phyloP scores from a whole-genome alignment of 2,888 invertebrate genomes.

The Brenthis ino region DNA sequence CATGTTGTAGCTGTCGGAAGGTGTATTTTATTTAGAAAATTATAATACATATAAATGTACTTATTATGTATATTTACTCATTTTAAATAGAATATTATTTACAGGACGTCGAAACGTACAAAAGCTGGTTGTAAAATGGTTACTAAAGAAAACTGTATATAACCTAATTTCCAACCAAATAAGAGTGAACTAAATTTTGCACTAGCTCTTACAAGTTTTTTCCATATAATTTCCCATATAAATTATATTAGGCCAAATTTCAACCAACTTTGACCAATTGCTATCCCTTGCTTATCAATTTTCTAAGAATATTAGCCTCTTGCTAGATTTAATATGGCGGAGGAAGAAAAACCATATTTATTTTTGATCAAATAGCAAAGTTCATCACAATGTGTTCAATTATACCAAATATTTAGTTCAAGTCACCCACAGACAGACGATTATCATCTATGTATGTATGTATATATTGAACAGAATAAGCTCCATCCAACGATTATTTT shows the following conservation, averaged over 20 bases:
- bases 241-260: background rate
- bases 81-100: conserved; percentile 11
- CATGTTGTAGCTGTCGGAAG: conserved; percentile 34
- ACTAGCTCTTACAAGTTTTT: background rate
- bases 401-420: conserved; percentile 66
- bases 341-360: background rate
- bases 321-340: background rate
- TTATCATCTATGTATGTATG: background rate
- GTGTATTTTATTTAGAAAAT: conserved; percentile 13
- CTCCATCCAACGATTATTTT: background rate
- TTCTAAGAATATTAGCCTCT: too few relatives aligned
- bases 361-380: conserved; percentile 38
- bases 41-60: background rate
- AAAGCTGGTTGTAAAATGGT: conserved; percentile 17
- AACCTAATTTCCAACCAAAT: background rate
- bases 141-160: conserved; percentile 3
- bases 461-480: background rate
- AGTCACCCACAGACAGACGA: conserved; percentile 7
- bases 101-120: conserved; percentile 8
- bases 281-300: too few relatives aligned
- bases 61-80: conserved; percentile 13
- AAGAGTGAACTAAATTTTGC: background rate
- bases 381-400: conserved; percentile 78
- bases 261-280: background rate
- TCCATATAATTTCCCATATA: background rate